These are phyloP conservation scores for Echiichthys vipera DNA, from an alignment of 2,797 vertebrate species.

Conservation along the genomic window DNA sequence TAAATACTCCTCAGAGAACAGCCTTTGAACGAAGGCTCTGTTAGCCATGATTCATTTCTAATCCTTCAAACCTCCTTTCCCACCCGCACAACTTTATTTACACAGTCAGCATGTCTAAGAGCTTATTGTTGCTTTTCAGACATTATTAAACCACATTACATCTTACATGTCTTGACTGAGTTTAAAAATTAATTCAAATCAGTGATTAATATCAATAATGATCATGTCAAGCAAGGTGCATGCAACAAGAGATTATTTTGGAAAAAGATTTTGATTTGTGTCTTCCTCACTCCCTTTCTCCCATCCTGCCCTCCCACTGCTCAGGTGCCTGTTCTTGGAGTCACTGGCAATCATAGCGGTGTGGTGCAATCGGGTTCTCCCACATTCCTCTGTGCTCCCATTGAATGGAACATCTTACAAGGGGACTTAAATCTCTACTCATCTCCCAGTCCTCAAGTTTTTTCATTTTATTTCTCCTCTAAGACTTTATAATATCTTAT, in stretches of 20 bases:
- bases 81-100: background rate
- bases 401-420: slow-evolving; percentile 37
- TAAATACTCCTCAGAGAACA: slow-evolving; percentile 44
- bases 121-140: background rate
- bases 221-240: background rate
- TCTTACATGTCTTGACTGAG: too few relatives aligned
- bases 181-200: too few relatives aligned
- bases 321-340: slow-evolving; percentile 69
- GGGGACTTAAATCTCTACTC: slow-evolving; percentile 8
- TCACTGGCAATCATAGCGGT: slow-evolving; percentile 37
- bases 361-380: slow-evolving; percentile 58
- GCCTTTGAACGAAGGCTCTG: slow-evolving; percentile 32
- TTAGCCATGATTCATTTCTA: slow-evolving; percentile 41
- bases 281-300: slow-evolving; percentile 42
- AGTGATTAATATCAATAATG: background rate
- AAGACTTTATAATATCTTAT: background rate
- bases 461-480: background rate
- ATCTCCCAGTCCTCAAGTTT: slow-evolving; percentile 9
- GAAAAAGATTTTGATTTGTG: slow-evolving; percentile 20
- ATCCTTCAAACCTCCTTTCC: slow-evolving; percentile 35
- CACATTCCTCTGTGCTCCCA: slow-evolving; percentile 53
- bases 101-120: background rate
- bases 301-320: slow-evolving; percentile 50
- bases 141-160: background rate
- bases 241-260: background rate